Evolutionary conservation across 2,113 vertebrate species (phyloP).

Genomic region (Octodon degus): DNA sequence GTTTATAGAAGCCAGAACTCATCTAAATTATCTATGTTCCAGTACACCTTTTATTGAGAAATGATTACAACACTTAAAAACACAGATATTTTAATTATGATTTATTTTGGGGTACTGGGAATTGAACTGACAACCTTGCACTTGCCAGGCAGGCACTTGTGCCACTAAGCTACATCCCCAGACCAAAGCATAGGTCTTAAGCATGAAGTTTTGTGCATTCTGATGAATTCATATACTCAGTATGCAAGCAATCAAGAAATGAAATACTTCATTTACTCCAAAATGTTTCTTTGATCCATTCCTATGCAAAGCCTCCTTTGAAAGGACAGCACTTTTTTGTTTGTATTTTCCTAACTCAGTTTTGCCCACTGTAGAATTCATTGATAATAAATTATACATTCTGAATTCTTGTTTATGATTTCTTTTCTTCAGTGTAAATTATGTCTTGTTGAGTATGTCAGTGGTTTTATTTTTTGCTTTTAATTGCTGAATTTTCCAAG

Average conservation of each 20-base stretch:
- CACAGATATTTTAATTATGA: background rate
- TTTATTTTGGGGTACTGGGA: too few species aligned
- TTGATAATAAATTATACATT: background rate
- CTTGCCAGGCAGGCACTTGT: too few species aligned
- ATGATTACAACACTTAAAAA: background rate
- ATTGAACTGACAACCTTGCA: too few species aligned
- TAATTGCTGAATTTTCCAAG: background rate
- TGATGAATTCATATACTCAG: conserved; percentile 1
- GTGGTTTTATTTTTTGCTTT: background rate
- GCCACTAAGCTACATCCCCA: too few species aligned
- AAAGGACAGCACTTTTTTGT: background rate
- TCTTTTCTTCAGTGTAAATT: background rate
- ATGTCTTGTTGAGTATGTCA: background rate
- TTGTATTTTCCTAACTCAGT: background rate
- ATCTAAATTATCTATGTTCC: background rate
- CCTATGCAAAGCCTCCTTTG: background rate
- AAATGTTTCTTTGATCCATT: background rate
- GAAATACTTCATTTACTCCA: background rate
- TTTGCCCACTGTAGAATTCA: background rate
- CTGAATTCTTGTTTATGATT: background rate
- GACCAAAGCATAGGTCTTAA: background rate
- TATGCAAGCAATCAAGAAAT: background rate
- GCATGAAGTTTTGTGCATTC: background rate
- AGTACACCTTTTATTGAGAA: background rate
- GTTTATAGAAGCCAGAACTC: background rate